These are phyloP conservation scores for Chloroclystis v-ata DNA, from an alignment of 2,888 invertebrate genomes.

Conservation along the genomic window DNA sequence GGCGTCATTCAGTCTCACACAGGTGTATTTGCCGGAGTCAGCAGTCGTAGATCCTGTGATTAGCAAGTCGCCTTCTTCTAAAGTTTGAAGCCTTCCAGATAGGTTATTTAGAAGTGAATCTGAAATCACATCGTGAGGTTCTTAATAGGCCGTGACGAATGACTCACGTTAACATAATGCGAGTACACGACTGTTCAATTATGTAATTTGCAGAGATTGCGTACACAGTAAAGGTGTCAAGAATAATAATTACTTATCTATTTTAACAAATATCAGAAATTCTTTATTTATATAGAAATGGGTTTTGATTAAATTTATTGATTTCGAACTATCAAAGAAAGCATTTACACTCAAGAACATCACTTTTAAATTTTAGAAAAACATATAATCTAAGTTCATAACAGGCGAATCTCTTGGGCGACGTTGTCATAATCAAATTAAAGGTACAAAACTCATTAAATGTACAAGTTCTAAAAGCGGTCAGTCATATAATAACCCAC, in stretches of 20 bases:
- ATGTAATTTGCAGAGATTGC: conserved; percentile 4
- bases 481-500: conserved; percentile 1
- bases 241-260: no score
- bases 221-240: no score
- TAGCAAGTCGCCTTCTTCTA: conserved; percentile 91
- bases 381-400: no score
- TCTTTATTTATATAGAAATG: no score
- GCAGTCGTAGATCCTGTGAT: conserved; percentile 89
- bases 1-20: conserved; percentile 92
- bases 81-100: conserved; percentile 87
- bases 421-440: neutral
- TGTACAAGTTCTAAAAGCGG: neutral
- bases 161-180: neutral
- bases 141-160: conserved; percentile 5
- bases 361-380: no score
- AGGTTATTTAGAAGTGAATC: conserved; percentile 69
- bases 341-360: no score
- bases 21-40: conserved; percentile 94
- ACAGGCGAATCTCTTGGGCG: neutral
- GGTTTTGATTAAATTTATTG: no score
- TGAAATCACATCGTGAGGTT: conserved; percentile 36
- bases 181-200: neutral
- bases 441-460: neutral
- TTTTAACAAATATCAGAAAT: no score
- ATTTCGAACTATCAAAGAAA: no score